Evolutionary conservation across 2,113 vertebrate genomes (phyloP).

Genomic region (Platanista minor): DNA sequence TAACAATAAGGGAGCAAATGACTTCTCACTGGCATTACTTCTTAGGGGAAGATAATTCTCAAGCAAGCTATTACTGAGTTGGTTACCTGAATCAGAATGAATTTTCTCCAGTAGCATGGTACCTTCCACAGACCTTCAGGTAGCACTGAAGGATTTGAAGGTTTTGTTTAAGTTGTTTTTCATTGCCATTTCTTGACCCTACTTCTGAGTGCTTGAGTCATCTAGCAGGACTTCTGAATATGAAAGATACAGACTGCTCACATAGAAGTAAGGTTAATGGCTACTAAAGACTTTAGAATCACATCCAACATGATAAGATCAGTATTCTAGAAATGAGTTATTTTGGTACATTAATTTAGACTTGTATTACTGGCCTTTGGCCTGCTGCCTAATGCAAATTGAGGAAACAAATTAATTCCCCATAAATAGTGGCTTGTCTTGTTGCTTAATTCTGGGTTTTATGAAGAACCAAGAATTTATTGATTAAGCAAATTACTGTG

Average conservation of each 20-base stretch:
- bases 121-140: neutral
- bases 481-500: neutral
- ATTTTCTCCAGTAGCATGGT: neutral
- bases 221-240: neutral
- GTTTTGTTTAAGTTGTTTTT: conserved; percentile 2
- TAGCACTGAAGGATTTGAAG: neutral
- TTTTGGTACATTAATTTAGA: conserved; percentile 14
- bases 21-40: neutral
- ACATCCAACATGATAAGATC: conserved; percentile 20
- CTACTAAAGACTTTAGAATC: neutral
- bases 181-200: neutral
- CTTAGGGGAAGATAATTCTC: conserved; percentile 28
- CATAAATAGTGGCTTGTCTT: neutral
- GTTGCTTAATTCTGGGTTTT: conserved; percentile 38
- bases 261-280: conserved; percentile 27
- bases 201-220: neutral
- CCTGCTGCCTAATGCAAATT: neutral
- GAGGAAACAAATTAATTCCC: neutral
- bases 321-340: neutral
- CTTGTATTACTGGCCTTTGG: conserved; percentile 37
- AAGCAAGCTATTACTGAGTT: neutral
- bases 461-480: conserved; percentile 7
- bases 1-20: neutral
- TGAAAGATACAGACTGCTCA: neutral
- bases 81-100: neutral